Conservation (phyloP, 2,888 invertebrate species). For the Diadegma fenestrale region DNA sequence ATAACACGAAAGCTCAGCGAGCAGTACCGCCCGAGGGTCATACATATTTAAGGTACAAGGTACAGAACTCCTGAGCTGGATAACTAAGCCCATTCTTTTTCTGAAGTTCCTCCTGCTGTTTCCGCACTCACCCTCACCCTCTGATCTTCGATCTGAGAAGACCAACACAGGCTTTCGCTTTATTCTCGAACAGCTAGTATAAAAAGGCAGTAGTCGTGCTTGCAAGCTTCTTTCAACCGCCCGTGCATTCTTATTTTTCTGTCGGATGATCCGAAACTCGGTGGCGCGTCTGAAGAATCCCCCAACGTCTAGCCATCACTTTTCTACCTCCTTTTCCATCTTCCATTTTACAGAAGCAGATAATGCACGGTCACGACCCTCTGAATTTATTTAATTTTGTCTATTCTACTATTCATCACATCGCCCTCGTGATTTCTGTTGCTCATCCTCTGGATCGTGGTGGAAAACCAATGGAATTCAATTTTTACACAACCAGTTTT, state of each 20-base stretch:
- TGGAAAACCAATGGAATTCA: background rate
- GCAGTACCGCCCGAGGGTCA: constrained; percentile 66
- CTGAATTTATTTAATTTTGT: constrained; percentile 28
- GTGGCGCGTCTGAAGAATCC: constrained; percentile 31
- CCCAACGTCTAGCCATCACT: constrained; percentile 37
- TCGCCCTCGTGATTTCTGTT: background rate
- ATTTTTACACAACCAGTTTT: background rate
- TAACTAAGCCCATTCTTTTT: constrained; percentile 74
- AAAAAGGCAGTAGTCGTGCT: constrained; percentile 17
- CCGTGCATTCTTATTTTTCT: constrained; percentile 16
- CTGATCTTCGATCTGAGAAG: constrained; percentile 43
- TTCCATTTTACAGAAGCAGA: constrained; percentile 13
- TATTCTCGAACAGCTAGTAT: constrained; percentile 55
- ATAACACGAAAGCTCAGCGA: constrained; percentile 46
- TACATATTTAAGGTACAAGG: constrained; percentile 76
- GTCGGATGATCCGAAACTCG: constrained; percentile 9
- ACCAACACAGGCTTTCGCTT: constrained; percentile 51
- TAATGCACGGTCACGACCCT: constrained; percentile 37
- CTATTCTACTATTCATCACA: constrained; percentile 19
- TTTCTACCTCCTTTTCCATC: constrained; percentile 24
- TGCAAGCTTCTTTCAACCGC: constrained; percentile 22
- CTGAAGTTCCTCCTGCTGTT: constrained; percentile 33
- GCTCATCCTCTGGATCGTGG: no score
- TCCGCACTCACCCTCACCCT: constrained; percentile 14
- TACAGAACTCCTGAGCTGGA: constrained; percentile 66